phyloP scores from a whole-genome alignment of 37 sponge, comb jelly and placozoan species.

The Tethya wilhelma region DNA sequence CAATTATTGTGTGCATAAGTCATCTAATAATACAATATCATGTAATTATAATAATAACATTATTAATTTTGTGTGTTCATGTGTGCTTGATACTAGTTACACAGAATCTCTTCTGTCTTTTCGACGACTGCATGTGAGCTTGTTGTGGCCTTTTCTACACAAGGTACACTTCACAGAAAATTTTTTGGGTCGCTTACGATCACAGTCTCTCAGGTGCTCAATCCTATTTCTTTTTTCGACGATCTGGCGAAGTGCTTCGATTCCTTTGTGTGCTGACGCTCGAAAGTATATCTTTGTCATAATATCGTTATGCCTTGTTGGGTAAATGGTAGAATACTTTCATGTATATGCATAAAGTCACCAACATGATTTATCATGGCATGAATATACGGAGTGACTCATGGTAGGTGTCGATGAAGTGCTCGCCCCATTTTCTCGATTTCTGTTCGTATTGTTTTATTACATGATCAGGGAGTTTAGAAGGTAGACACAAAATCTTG shows the following conservation, averaged over 20 bases:
- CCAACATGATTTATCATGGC: slow-evolving; percentile 21
- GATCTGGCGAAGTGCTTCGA: slow-evolving; percentile 6
- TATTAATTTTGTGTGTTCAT: no score
- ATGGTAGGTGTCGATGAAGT: slow-evolving; percentile 10
- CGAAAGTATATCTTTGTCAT: slow-evolving; percentile 24
- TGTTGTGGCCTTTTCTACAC: background rate
- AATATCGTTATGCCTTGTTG: slow-evolving; percentile 39
- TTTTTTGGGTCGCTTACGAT: background rate
- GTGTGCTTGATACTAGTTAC: no score
- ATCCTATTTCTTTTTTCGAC: slow-evolving; percentile 19
- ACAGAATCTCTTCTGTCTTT: no score
- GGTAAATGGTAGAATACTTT: slow-evolving; percentile 9
- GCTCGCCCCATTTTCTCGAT: slow-evolving; percentile 6
- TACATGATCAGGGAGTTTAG: background rate
- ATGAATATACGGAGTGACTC: slow-evolving; percentile 36
- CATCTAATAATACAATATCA: no score
- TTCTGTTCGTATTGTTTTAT: background rate
- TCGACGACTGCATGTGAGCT: background rate
- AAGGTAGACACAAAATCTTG: background rate
- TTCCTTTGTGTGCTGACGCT: background rate
- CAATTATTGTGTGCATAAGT: no score
- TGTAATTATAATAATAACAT: no score
- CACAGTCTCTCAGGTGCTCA: background rate
- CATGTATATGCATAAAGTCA: slow-evolving; percentile 18
- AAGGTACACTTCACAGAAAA: background rate